Evolutionary conservation across 2,888 invertebrate genomes (phyloP).

Genomic region (Galeruca laticollis): DNA sequence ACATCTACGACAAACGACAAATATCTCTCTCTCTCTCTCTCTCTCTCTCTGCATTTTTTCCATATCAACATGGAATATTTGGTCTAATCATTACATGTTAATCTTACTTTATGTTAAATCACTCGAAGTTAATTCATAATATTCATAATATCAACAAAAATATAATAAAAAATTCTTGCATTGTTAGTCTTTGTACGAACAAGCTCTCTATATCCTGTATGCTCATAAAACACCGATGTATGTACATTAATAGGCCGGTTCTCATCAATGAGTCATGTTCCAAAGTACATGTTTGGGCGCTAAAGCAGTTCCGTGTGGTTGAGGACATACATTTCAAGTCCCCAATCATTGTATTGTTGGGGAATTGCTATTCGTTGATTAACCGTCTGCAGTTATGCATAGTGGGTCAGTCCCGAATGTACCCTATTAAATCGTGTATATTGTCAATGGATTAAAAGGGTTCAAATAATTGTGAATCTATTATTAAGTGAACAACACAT

Average conservation of each 20-base stretch:
- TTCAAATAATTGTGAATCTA: too few relatives aligned
- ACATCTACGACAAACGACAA: too few relatives aligned
- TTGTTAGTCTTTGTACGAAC: not conserved
- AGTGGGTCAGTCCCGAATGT: not conserved
- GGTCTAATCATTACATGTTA: too few relatives aligned
- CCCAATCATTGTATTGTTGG: constrained; percentile 10
- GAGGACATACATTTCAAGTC: constrained; percentile 14
- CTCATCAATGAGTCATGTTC: constrained; percentile 13
- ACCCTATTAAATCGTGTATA: constrained; percentile 2
- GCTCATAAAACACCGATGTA: constrained; percentile 1
- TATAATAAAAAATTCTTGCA: not conserved
- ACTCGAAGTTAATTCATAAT: too few relatives aligned
- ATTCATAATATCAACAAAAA: too few relatives aligned
- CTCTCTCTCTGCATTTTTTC: too few relatives aligned
- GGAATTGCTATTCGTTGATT: constrained; percentile 15
- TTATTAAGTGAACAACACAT: too few relatives aligned
- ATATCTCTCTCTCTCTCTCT: too few relatives aligned
- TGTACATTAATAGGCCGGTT: not conserved
- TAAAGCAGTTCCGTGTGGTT: constrained; percentile 7
- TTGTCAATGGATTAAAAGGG: too few relatives aligned
- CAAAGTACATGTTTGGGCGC: constrained; percentile 15
- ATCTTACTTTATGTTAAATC: too few relatives aligned
- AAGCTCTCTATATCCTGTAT: not conserved
- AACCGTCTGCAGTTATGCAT: not conserved
- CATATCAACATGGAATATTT: too few relatives aligned